Evolutionary conservation across 2,113 vertebrate species (phyloP).

Genomic region (Lathamus discolor): DNA sequence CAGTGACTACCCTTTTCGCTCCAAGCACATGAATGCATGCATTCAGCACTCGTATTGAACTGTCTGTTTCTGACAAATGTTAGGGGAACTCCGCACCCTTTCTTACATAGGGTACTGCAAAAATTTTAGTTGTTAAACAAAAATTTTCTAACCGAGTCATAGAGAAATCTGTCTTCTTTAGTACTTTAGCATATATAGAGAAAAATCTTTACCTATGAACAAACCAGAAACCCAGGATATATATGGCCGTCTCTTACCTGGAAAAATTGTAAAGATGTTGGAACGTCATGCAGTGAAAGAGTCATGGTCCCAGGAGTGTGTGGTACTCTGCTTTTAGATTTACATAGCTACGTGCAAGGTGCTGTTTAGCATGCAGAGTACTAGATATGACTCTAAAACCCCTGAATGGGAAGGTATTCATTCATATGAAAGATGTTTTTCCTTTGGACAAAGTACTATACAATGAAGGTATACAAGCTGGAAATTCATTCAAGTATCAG

Average conservation of each 20-base stretch:
- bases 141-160: not conserved
- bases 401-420: not conserved
- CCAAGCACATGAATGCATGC: not conserved
- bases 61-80: not conserved
- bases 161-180: not conserved
- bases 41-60: accelerated
- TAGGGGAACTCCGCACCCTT: not conserved
- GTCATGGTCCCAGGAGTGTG: not conserved
- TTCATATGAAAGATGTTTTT: not conserved
- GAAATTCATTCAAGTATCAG: not conserved
- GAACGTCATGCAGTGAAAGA: not conserved
- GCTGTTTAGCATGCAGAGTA: not conserved
- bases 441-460: not conserved
- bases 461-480: not conserved
- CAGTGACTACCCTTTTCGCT: not conserved
- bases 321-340: not conserved
- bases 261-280: not conserved
- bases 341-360: not conserved
- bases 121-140: not conserved
- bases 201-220: not conserved
- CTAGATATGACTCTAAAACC: not conserved
- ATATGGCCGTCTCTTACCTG: not conserved
- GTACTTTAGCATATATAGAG: not conserved
- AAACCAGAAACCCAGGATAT: not conserved
- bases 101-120: not conserved